Conservation (phyloP, 2,797 vertebrate genomes). For the Sphenodon punctatus region DNA sequence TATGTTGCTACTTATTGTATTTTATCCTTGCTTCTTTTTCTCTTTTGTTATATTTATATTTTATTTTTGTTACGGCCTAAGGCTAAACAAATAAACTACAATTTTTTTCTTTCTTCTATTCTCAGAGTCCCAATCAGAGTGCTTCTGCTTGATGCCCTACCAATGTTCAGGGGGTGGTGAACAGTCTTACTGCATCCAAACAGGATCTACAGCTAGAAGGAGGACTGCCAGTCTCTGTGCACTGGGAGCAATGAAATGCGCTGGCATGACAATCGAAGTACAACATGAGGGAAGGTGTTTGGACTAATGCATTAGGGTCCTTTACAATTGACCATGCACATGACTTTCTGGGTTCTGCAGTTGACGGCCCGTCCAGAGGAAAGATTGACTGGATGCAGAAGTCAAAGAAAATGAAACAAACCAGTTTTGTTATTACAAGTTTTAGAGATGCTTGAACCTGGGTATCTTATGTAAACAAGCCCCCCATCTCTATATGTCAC, state of each 20-base stretch:
- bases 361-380: fast-evolving
- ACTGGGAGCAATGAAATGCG: constrained; percentile 82
- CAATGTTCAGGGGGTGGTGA: constrained; percentile 72
- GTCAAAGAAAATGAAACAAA: neutral
- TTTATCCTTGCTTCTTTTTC: no score
- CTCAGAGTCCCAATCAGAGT: constrained; percentile 69
- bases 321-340: neutral
- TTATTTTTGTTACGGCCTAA: constrained; percentile 16
- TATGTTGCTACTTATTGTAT: no score
- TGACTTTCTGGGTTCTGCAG: fast-evolving
- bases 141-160: constrained; percentile 78
- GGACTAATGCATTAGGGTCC: neutral
- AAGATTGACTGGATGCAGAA: neutral
- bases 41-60: neutral
- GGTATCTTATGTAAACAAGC: neutral
- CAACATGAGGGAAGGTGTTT: constrained; percentile 74
- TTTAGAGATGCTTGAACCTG: no score
- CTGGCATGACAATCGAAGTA: constrained; percentile 73
- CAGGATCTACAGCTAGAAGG: constrained; percentile 48
- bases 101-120: neutral
- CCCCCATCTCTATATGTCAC: neutral
- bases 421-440: neutral
- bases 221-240: constrained; percentile 78
- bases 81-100: no score
- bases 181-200: constrained; percentile 78